These are phyloP conservation scores for Penaeus indicus DNA, from an alignment of 1,140 invertebrate genomes.

Conservation along the genomic window DNA sequence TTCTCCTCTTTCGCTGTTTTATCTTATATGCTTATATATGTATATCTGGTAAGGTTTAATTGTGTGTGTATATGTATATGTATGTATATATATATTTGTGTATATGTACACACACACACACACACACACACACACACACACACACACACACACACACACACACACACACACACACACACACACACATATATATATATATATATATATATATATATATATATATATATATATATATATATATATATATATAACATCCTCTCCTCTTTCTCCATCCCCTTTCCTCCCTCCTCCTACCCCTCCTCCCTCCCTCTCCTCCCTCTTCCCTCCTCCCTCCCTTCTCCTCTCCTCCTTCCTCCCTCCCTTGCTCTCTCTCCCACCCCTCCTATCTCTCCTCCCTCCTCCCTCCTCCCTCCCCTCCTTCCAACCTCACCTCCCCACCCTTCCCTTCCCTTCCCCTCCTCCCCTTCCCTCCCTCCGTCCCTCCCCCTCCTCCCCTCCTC, in stretches of 20 bases:
- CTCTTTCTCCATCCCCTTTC: too few species aligned
- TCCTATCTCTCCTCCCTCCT: background rate
- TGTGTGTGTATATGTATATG: background rate
- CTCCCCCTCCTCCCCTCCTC: background rate
- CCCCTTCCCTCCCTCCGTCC: too few species aligned
- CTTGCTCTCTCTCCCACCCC: too few species aligned
- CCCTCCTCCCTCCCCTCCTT: background rate
- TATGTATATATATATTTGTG: background rate
- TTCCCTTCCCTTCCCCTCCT: too few species aligned
- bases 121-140: background rate
- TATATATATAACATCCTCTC: slow-evolving; percentile 24
- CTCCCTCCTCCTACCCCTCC: background rate
- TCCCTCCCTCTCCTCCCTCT: background rate
- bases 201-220: slow-evolving; percentile 24
- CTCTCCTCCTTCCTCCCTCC: background rate
- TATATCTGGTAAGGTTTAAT: too few species aligned
- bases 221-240: background rate
- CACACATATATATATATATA: slow-evolving; percentile 15
- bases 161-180: background rate
- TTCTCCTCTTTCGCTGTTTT: slow-evolving; percentile 1
- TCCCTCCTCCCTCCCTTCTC: background rate
- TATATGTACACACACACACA: background rate
- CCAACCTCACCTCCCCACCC: too few species aligned
- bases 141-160: background rate
- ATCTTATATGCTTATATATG: background rate